Evolutionary conservation across 2,113 vertebrate genomes (phyloP).

Genomic region (Hydrochoerus hydrochaeris): DNA sequence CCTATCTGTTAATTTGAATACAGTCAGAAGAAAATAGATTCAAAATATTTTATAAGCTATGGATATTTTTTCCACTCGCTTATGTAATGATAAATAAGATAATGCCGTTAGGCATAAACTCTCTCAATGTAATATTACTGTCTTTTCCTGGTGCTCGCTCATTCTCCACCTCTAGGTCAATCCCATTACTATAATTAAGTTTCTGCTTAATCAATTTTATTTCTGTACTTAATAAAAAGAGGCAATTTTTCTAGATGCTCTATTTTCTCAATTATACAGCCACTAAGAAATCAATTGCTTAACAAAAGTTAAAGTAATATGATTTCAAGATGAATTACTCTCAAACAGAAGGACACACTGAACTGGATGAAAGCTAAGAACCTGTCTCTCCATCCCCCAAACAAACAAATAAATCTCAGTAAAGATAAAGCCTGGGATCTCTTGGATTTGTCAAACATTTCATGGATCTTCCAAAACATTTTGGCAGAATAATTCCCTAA

Average conservation of each 20-base stretch:
- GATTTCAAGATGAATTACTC: conserved; percentile 74
- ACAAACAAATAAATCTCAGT: conserved; percentile 75
- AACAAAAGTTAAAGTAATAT: conserved; percentile 79
- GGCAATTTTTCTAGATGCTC: conserved; percentile 72
- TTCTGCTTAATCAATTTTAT: conserved; percentile 78
- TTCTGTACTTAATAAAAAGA: conserved; percentile 79
- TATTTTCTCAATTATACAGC: conserved; percentile 75
- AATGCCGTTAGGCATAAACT: background rate
- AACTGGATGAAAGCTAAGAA: conserved; percentile 73
- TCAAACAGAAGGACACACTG: conserved; percentile 69
- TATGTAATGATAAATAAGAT: conserved; percentile 61
- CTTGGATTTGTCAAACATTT: conserved; percentile 82
- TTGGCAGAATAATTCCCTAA: conserved; percentile 82
- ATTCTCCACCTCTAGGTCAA: conserved; percentile 56
- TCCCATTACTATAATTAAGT: conserved; percentile 79
- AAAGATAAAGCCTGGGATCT: conserved; percentile 72
- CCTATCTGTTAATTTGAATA: conserved; percentile 31
- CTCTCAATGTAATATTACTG: conserved; percentile 42
- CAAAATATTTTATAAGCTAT: conserved; percentile 2
- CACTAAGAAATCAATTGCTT: conserved; percentile 75
- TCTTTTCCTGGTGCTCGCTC: conserved; percentile 39
- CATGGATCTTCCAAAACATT: conserved; percentile 82
- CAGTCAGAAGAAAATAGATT: background rate
- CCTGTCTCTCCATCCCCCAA: conserved; percentile 46
- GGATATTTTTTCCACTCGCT: background rate